Percentiles rank a stretch among this genome's conserved stretches.
phyloP scores from a whole-genome alignment of 2,113 vertebrate species.

The Alethe diademata region DNA sequence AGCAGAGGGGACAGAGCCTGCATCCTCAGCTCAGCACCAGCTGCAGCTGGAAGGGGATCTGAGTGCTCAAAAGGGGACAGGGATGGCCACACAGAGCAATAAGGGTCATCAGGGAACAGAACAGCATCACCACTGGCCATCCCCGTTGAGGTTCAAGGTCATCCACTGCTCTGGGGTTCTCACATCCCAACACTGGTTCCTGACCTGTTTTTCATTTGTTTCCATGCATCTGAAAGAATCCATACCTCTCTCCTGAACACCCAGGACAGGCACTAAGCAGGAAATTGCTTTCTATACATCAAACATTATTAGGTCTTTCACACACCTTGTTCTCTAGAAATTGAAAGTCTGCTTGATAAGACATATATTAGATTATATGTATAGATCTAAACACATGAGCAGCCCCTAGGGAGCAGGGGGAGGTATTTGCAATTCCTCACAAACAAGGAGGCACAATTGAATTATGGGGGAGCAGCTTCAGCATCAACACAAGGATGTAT shows the following conservation, averaged over 20 bases:
- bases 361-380: not conserved
- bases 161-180: not conserved
- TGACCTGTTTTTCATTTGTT: not conserved
- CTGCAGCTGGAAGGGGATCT: not conserved
- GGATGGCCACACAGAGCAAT: not conserved
- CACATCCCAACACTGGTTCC: not conserved
- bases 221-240: not conserved
- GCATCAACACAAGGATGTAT: not conserved
- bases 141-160: rapidly evolving
- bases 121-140: not conserved
- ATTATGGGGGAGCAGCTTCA: not conserved
- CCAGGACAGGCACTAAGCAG: not conserved
- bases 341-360: not conserved
- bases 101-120: not conserved
- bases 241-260: not conserved
- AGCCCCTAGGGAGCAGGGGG: not conserved
- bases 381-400: not conserved
- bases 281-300: not conserved
- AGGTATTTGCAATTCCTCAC: not conserved
- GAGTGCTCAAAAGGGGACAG: not conserved
- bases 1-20: not conserved
- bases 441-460: not conserved
- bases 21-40: not conserved
- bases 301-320: not conserved
- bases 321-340: not conserved